These are phyloP conservation scores for Orientallactaga bullata DNA, from an alignment of 2,113 vertebrate genomes.

Conservation along the genomic window DNA sequence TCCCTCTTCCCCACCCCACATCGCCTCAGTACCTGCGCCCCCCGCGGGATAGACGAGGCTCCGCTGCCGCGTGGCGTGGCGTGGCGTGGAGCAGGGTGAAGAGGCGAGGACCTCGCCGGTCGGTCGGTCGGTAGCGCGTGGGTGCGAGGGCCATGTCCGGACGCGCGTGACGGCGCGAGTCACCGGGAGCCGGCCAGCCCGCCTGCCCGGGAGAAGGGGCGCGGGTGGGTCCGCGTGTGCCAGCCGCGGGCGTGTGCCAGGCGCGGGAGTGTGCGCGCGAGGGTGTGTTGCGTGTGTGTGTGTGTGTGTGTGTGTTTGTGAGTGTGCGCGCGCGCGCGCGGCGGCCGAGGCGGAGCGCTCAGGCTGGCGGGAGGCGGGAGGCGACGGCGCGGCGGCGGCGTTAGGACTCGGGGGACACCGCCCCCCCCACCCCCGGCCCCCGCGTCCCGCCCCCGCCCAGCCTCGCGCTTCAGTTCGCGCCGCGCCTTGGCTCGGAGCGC, in stretches of 20 bases:
- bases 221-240: slow-evolving; percentile 56
- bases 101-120: slow-evolving; percentile 26
- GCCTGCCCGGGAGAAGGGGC: slow-evolving; percentile 30
- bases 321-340: slow-evolving; percentile 56
- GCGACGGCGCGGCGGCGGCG: slow-evolving; percentile 76
- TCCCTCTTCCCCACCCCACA: neutral
- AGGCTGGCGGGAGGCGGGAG: slow-evolving; percentile 28
- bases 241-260: slow-evolving; percentile 35
- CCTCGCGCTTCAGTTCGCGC: slow-evolving; percentile 73
- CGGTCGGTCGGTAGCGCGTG: neutral
- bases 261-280: slow-evolving; percentile 67
- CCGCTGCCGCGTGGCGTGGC: slow-evolving; percentile 27
- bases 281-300: too few species aligned
- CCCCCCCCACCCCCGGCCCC: slow-evolving; percentile 66
- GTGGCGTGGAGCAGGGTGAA: neutral
- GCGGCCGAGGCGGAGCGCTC: slow-evolving; percentile 71
- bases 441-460: slow-evolving; percentile 76
- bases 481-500: slow-evolving; percentile 61
- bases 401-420: slow-evolving; percentile 88
- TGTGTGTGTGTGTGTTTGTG: slow-evolving; percentile 21
- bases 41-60: slow-evolving; percentile 55
- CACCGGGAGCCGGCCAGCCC: slow-evolving; percentile 27
- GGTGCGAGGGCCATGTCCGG: slow-evolving; percentile 19
- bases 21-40: slow-evolving; percentile 74
- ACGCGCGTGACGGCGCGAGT: slow-evolving; percentile 38